Percentiles rank a stretch among this genome's conserved stretches.
These are phyloP conservation scores for Achroia grisella DNA, from an alignment of 1,140 invertebrate species.

Conservation along the genomic window DNA sequence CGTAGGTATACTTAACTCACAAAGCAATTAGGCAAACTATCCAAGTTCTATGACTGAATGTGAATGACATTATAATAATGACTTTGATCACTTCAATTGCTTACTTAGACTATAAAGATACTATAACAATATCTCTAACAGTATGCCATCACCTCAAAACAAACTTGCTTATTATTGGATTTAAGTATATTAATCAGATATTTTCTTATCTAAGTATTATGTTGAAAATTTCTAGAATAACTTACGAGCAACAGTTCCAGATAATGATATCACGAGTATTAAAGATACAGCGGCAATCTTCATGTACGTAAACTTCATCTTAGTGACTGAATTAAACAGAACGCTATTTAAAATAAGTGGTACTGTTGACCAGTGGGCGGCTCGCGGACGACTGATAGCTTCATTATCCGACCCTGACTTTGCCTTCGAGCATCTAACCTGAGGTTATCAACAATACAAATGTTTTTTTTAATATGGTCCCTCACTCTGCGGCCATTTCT, in stretches of 20 bases:
- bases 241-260: conserved; percentile 16
- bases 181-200: neutral
- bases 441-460: conserved; percentile 27
- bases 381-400: conserved; percentile 23
- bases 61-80: too few relatives aligned
- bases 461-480: too few relatives aligned
- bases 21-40: too few relatives aligned
- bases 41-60: too few relatives aligned
- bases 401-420: conserved; percentile 19
- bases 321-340: neutral
- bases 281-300: conserved; percentile 9
- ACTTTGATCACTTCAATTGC: too few relatives aligned
- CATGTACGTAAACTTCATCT: neutral
- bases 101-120: too few relatives aligned
- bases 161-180: neutral
- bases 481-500: too few relatives aligned
- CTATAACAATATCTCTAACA: too few relatives aligned
- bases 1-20: too few relatives aligned
- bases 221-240: too few relatives aligned
- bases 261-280: conserved; percentile 3
- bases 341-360: neutral
- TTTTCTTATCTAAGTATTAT: neutral
- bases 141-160: too few relatives aligned
- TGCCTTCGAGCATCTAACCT: conserved; percentile 15
- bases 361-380: conserved; percentile 15